Evolutionary conservation across 2,113 vertebrate species (phyloP).

Genomic region (Phalacrocorax pelagicus): DNA sequence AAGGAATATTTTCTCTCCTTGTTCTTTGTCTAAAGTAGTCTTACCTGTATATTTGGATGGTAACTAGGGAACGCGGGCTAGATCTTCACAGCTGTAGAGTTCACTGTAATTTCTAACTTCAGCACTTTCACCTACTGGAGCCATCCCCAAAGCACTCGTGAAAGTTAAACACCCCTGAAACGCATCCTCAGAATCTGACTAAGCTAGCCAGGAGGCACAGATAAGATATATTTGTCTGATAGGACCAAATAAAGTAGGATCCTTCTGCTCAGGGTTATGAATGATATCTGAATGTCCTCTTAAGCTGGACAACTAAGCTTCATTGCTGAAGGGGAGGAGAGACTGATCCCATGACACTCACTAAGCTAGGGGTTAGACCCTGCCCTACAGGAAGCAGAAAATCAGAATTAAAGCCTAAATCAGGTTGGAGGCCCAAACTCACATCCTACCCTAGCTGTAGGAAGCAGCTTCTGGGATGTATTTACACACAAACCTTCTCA

Average conservation of each 20-base stretch:
- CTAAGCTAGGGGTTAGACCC: neutral
- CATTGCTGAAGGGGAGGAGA: neutral
- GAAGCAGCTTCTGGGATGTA: neutral
- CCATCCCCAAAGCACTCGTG: neutral
- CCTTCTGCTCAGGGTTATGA: neutral
- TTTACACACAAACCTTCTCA: neutral
- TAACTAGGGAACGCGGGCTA: neutral
- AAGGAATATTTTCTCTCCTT: neutral
- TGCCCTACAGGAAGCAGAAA: neutral
- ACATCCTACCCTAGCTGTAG: rapidly evolving
- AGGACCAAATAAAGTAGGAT: neutral
- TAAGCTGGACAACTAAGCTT: neutral
- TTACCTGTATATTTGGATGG: neutral
- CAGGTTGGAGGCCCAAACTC: neutral
- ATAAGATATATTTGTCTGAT: neutral
- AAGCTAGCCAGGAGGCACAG: neutral
- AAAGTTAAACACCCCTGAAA: neutral
- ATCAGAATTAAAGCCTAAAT: neutral
- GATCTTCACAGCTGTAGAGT: neutral
- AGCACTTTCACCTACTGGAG: neutral
- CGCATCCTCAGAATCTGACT: neutral
- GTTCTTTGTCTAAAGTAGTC: neutral
- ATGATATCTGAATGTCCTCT: neutral
- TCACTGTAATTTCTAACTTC: neutral
- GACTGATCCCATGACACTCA: neutral